A percentile compares a stretch with the other conserved stretches of the same genome.
Evolutionary conservation across 2,113 vertebrate species (phyloP).

Genomic region (Mixornis gularis): DNA sequence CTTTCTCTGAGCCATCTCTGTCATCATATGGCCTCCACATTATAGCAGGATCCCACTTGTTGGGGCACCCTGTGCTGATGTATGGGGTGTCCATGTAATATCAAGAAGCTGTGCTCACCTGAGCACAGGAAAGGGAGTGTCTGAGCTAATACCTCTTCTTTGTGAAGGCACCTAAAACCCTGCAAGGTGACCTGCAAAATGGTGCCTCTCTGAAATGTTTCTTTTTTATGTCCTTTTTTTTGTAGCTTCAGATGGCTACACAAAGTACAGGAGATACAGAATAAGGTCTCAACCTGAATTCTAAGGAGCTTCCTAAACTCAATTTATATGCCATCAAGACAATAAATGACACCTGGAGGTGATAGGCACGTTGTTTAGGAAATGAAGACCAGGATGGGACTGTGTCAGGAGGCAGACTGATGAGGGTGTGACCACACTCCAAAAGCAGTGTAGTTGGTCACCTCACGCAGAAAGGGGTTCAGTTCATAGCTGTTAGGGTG

Average conservation of each 20-base stretch:
- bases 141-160: not conserved
- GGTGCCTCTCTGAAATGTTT: not conserved
- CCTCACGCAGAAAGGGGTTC: not conserved
- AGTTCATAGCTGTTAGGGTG: not conserved
- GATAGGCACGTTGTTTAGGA: not conserved
- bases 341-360: not conserved
- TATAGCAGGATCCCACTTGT: not conserved
- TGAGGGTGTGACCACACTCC: not conserved
- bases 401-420: not conserved
- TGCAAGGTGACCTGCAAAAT: not conserved
- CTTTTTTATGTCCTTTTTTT: not conserved
- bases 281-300: not conserved
- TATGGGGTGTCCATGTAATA: not conserved
- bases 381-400: not conserved
- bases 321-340: not conserved
- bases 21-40: not conserved
- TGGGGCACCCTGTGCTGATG: not conserved
- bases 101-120: not conserved
- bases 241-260: not conserved
- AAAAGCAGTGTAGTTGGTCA: not conserved
- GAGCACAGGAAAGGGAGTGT: not conserved
- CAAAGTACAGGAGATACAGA: not conserved
- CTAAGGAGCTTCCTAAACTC: not conserved
- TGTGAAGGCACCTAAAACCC: not conserved
- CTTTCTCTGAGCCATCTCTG: conserved; percentile 33